Evolutionary conservation across 1,140 invertebrate genomes (phyloP).

Genomic region (Drosophila gunungcola): DNA sequence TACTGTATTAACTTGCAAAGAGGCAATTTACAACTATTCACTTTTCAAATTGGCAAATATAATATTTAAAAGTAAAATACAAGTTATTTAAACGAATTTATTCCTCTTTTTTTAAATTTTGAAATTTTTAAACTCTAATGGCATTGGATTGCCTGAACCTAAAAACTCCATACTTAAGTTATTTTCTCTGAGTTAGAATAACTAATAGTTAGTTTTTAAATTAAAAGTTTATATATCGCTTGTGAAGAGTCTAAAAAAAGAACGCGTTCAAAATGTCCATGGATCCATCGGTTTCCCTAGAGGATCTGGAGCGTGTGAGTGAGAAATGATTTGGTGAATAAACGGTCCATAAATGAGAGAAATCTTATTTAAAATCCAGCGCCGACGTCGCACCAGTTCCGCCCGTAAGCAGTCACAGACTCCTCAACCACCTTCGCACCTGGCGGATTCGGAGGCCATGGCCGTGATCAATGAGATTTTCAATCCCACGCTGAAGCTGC

Average conservation of each 20-base stretch:
- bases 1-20: too few species aligned
- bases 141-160: too few species aligned
- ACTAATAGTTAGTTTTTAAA: background rate
- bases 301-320: constrained; percentile 80
- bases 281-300: constrained; percentile 75
- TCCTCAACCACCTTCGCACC: constrained; percentile 46
- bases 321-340: background rate
- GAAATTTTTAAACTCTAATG: too few species aligned
- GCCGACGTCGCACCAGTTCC: constrained; percentile 67
- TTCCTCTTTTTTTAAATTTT: background rate
- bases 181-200: constrained; percentile 2
- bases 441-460: constrained; percentile 74
- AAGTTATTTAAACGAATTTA: background rate
- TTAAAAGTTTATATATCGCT: background rate
- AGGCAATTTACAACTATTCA: too few species aligned
- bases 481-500: constrained; percentile 82
- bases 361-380: constrained; percentile 33
- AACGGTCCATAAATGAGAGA: background rate
- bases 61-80: background rate
- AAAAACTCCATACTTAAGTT: background rate
- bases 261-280: constrained; percentile 62
- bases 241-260: background rate
- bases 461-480: constrained; percentile 85
- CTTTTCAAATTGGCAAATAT: too few species aligned
- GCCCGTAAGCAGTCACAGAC: constrained; percentile 64